phyloP scores from a whole-genome alignment of 2,113 vertebrate species.

The Equus przewalskii region DNA sequence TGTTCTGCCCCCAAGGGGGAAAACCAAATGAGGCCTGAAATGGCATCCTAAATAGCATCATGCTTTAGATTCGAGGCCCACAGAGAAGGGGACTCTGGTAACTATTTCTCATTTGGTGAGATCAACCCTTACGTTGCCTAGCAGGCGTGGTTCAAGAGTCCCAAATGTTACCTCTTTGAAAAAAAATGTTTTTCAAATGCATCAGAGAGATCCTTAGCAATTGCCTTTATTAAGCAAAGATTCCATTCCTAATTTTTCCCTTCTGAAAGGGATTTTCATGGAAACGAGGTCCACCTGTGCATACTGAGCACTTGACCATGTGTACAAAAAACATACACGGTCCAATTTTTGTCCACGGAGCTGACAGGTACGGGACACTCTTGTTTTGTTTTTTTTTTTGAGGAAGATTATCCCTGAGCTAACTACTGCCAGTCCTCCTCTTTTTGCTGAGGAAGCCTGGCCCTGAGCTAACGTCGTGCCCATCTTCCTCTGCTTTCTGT shows the following conservation, averaged over 20 bases:
- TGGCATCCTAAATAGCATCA: background rate
- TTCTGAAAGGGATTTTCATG: background rate
- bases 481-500: too few relatives aligned
- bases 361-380: background rate
- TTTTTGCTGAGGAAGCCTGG: too few relatives aligned
- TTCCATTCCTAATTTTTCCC: background rate
- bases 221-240: constrained; percentile 51
- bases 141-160: background rate
- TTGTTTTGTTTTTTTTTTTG: too few relatives aligned
- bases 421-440: too few relatives aligned
- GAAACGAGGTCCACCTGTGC: background rate
- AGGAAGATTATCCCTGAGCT: too few relatives aligned
- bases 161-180: background rate
- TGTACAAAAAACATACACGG: constrained; percentile 11
- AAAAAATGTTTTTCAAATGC: background rate
- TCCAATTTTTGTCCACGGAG: background rate
- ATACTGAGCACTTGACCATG: background rate
- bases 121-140: background rate
- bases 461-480: too few relatives aligned
- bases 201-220: background rate
- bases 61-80: background rate
- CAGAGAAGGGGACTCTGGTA: background rate
- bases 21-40: background rate
- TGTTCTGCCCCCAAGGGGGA: background rate
- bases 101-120: background rate